Base-by-base conservation (phyloP, 1,140 invertebrate species). In the Papilio helenus region DNA sequence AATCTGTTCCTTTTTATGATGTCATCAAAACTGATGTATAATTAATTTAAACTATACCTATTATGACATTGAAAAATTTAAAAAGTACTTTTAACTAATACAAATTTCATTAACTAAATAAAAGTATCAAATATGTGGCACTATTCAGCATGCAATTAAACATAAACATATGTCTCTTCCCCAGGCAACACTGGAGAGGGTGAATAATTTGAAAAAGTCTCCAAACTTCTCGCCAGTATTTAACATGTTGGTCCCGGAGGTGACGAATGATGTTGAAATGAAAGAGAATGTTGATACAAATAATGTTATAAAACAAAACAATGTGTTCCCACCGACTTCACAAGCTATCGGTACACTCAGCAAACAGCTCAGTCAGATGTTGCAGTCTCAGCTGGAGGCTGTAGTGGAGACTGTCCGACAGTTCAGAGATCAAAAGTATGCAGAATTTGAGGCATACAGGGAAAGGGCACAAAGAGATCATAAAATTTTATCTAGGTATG, bases 401-500 rank as follows among this genome's bases (percentile, higher is more conserved):
- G 87, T 95, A 42, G 93, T 95, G 72, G 94, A 95, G 79, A 87
- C 90, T n/a, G 90, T 95, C 2, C 88, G 92, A 73, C 90, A 94
- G 65, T 95, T 93, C 82, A 88, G 90, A 85, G 94, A 95, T 80
- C 91, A 94, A 79, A 94, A 95, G 84, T 94, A 93, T 90, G 91
- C 90, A 49, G 94, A 95, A 46, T 94, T 91, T 89, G 93, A 95
- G 82, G 90, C 90, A 26, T 95, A 91, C 84, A 93, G 88, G 89
- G 93, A 94, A 80, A 90, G 84, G 83, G 94, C 94, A 83, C 93
- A 95, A 76, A 91, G 87, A 74, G 94, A 95, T 88, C 94, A 94
- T 85, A 93, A 93, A 88, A 92, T 93, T 85, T 88, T 95, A 86
- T 87, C 91, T 84, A 94, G 91, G 94, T 95, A 88, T 68, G 61